A percentile compares a stretch with the other conserved stretches of the same genome.
phyloP scores from a whole-genome alignment of 2,888 invertebrate species.

The Bimastos eiseni region DNA sequence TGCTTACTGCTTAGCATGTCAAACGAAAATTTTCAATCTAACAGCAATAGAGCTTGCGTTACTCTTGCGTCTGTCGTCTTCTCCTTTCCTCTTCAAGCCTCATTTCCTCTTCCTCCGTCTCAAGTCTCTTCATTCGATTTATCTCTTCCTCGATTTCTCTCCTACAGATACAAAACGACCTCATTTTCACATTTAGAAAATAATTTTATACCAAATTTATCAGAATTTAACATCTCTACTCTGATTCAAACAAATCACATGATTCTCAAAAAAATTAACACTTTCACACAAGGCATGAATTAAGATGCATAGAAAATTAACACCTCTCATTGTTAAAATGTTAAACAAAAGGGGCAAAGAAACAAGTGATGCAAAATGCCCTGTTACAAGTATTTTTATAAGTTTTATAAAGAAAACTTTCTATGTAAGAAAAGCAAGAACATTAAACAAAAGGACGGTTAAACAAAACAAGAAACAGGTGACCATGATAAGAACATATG shows the following conservation, averaged over 20 bases:
- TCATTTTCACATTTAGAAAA: not conserved
- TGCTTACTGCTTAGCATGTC: not conserved
- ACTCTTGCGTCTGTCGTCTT: slow-evolving; percentile 14
- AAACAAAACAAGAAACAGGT: not conserved
- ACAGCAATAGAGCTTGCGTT: not conserved
- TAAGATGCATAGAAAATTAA: no score
- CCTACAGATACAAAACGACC: not conserved
- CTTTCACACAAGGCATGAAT: no score
- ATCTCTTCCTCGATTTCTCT: not conserved
- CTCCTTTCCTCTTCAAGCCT: not conserved
- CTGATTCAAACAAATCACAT: not conserved
- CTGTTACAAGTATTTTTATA: no score
- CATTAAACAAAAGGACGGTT: not conserved
- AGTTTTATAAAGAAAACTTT: no score
- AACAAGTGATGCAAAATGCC: not conserved
- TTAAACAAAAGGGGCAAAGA: not conserved
- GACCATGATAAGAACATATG: not conserved
- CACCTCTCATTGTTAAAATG: no score
- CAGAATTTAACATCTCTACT: not conserved
- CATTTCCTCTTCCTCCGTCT: not conserved
- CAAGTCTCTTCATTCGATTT: not conserved
- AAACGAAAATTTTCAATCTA: not conserved
- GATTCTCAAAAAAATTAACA: no score
- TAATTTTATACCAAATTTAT: not conserved
- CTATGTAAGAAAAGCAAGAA: not conserved